phyloP scores from a whole-genome alignment of 2,888 invertebrate genomes.

The Plagiodera versicolora region DNA sequence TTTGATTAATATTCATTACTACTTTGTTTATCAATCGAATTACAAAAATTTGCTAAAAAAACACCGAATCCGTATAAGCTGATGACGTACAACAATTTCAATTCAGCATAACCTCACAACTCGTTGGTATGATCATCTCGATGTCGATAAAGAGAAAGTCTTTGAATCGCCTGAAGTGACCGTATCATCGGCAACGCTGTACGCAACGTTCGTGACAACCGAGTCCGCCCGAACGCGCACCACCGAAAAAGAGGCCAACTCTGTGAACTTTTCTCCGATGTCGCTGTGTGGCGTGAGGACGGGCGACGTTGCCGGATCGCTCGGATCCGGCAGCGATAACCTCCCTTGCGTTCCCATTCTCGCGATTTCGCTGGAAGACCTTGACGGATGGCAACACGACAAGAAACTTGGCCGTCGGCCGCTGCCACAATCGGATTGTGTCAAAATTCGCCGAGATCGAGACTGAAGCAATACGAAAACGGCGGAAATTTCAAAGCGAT shows the following conservation, averaged over 20 bases:
- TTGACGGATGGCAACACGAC: neutral
- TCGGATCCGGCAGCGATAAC: neutral
- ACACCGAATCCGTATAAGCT: too few species aligned
- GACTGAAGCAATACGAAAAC: too few species aligned
- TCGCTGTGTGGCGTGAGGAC: conserved; percentile 45
- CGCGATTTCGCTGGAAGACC: neutral
- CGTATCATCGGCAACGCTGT: neutral
- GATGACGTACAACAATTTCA: too few species aligned
- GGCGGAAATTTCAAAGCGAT: neutral
- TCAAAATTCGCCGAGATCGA: neutral
- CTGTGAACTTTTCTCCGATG: conserved; percentile 51
- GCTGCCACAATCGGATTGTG: conserved; percentile 31
- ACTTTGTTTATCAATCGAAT: too few species aligned
- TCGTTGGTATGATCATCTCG: too few species aligned
- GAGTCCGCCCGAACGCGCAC: conserved; percentile 32
- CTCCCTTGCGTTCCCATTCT: neutral
- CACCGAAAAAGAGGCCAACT: conserved; percentile 52
- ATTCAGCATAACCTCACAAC: too few species aligned
- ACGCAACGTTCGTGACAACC: conserved; percentile 29
- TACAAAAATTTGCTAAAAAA: too few species aligned
- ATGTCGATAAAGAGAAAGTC: neutral
- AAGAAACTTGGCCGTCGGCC: conserved; percentile 28
- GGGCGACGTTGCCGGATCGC: conserved; percentile 37
- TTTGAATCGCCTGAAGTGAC: neutral
- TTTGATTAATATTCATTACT: too few species aligned